Evolutionary conservation across 64 coral and sea anemone species (phyloP).

Genomic region (Pocillopora damicornis): DNA sequence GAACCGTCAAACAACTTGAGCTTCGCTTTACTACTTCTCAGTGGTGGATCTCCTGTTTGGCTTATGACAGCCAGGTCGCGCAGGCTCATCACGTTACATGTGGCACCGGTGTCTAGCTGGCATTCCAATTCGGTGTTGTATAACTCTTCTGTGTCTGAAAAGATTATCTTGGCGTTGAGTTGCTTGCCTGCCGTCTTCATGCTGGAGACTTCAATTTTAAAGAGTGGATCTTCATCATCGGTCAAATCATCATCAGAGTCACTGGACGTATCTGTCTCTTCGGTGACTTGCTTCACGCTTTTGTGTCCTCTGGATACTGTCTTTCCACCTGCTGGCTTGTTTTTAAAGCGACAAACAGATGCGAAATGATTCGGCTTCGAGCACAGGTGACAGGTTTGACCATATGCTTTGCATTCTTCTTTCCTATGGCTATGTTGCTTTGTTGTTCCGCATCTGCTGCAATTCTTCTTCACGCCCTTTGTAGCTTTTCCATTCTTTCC

Average conservation of each 20-base stretch:
- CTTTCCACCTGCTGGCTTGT: background rate
- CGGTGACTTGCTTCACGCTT: constrained; percentile 4
- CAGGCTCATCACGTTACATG: constrained; percentile 23
- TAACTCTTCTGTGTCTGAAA: background rate
- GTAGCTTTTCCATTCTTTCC: background rate
- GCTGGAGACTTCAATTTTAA: constrained; percentile 38
- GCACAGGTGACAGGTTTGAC: constrained; percentile 20
- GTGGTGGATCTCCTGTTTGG: constrained; percentile 19
- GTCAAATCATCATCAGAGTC: constrained; percentile 1
- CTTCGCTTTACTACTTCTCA: constrained; percentile 14
- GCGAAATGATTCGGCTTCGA: constrained; percentile 41
- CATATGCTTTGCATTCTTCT: constrained; percentile 36
- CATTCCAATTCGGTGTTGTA: constrained; percentile 5
- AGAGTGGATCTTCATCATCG: constrained; percentile 25
- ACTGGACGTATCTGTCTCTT: constrained; percentile 1
- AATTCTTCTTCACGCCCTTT: too few species aligned
- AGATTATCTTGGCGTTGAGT: constrained; percentile 20
- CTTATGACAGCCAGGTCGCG: constrained; percentile 15
- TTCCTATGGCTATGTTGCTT: constrained; percentile 11
- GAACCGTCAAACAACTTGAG: constrained; percentile 40
- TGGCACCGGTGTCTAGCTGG: constrained; percentile 24
- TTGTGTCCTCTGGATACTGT: background rate
- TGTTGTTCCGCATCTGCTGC: too few species aligned
- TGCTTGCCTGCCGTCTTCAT: constrained; percentile 37
- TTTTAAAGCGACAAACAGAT: background rate